Percentiles rank a stretch among this genome's conserved stretches.
phyloP scores from a whole-genome alignment of 2,113 vertebrate genomes.

The Myiagra hebetior region DNA sequence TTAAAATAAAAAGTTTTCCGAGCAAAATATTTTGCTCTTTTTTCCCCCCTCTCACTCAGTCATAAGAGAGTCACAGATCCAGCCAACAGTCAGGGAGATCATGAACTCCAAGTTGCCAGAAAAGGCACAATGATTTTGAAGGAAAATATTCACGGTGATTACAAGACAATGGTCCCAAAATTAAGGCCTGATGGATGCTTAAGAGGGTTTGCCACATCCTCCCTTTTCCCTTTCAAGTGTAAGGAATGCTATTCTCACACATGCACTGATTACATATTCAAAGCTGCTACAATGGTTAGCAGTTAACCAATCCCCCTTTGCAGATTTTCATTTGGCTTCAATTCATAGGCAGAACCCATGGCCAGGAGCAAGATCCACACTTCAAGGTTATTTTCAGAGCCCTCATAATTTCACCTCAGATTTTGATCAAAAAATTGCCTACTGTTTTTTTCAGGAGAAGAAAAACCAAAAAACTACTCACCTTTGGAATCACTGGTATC shows the following conservation, averaged over 20 bases:
- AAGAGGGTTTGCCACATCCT: background rate
- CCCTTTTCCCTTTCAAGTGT: background rate
- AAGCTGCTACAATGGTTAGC: background rate
- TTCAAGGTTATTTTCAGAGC: constrained; percentile 11
- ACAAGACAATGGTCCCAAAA: constrained; percentile 42
- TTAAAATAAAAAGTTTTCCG: background rate
- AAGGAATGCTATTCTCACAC: background rate
- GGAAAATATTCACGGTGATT: constrained; percentile 3
- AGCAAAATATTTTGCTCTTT: background rate
- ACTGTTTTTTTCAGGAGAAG: background rate
- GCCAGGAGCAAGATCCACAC: background rate
- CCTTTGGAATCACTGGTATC: background rate
- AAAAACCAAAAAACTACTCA: background rate
- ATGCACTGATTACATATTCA: constrained; percentile 25
- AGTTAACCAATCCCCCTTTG: background rate
- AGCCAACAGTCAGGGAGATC: background rate
- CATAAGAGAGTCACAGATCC: background rate
- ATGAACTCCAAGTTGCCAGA: background rate
- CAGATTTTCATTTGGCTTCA: constrained; percentile 32
- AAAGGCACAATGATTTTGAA: background rate
- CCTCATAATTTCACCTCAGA: constrained; percentile 29
- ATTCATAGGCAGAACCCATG: background rate
- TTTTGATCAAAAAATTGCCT: constrained; percentile 31
- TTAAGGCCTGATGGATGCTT: background rate
- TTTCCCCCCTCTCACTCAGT: background rate